phyloP scores from a whole-genome alignment of 2,113 vertebrate genomes.

The Uropsilus gracilis region DNA sequence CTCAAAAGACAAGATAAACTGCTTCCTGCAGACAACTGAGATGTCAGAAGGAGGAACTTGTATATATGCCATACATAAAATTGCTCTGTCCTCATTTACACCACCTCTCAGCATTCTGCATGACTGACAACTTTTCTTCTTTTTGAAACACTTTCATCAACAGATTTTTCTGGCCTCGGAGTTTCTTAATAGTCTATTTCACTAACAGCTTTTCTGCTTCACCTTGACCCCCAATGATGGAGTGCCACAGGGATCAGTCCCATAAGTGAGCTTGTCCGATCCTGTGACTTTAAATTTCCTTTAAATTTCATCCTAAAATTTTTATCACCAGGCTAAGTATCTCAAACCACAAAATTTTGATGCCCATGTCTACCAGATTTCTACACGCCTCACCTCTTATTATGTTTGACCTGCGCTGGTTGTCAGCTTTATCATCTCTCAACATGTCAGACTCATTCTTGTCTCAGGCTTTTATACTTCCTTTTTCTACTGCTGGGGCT shows the following conservation, averaged over 20 bases:
- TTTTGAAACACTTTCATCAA: neutral
- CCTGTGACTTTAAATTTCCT: no score
- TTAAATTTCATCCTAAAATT: no score
- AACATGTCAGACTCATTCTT: neutral
- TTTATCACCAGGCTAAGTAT: no score
- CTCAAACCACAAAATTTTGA: neutral
- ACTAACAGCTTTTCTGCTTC: no score
- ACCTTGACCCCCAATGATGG: neutral
- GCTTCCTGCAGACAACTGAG: neutral
- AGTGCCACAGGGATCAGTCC: neutral
- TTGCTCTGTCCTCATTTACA: neutral
- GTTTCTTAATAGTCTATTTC: neutral
- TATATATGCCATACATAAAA: neutral
- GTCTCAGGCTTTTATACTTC: neutral
- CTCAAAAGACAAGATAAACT: neutral
- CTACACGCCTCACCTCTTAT: rapidly evolving
- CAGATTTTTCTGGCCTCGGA: neutral
- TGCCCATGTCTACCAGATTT: neutral
- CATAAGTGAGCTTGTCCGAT: neutral
- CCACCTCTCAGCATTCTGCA: neutral
- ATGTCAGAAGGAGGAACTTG: neutral
- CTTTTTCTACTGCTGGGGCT: neutral
- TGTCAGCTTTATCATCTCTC: no score
- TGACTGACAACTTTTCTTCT: neutral
- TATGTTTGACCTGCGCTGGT: neutral